Evolutionary conservation across 2,888 invertebrate genomes (phyloP).

Genomic region (Idaea biselata): DNA sequence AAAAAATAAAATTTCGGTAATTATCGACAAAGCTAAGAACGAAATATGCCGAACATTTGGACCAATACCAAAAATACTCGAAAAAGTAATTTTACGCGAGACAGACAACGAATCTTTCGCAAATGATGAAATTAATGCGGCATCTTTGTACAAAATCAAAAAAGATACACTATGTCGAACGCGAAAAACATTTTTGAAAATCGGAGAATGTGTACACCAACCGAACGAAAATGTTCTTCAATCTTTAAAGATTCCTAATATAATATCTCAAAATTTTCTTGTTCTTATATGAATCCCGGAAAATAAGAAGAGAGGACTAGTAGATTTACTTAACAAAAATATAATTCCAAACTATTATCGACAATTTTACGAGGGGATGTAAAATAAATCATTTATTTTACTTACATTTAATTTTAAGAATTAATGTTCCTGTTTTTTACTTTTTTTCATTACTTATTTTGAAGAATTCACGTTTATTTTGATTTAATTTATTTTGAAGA

Average conservation of each 20-base stretch:
- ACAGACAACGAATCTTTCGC: too few species aligned
- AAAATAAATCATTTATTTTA: conserved; percentile 14
- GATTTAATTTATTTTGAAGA: conserved; percentile 11
- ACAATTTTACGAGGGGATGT: conserved; percentile 15
- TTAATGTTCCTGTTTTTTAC: conserved; percentile 11
- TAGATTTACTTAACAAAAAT: conserved; percentile 16
- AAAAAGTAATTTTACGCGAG: too few species aligned
- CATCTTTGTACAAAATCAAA: conserved; percentile 7
- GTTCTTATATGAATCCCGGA: conserved; percentile 15
- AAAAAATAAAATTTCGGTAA: too few species aligned
- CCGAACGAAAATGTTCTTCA: too few species aligned
- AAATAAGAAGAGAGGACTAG: conserved; percentile 15
- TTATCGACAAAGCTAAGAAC: too few species aligned
- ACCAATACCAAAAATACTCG: too few species aligned
- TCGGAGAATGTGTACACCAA: too few species aligned
- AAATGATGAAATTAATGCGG: too few species aligned
- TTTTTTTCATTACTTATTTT: conserved; percentile 7
- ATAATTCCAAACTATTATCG: conserved; percentile 19
- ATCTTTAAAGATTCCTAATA: too few species aligned
- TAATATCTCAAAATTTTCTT: too few species aligned
- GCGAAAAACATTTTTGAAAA: too few species aligned
- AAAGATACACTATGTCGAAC: conserved; percentile 6
- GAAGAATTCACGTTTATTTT: conserved; percentile 6
- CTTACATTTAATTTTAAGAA: conserved; percentile 10
- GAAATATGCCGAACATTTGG: too few species aligned